A percentile compares a stretch with the other conserved stretches of the same genome.
These are phyloP conservation scores for Tupaia tana DNA, from an alignment of 2,113 vertebrate genomes.

Conservation along the genomic window DNA sequence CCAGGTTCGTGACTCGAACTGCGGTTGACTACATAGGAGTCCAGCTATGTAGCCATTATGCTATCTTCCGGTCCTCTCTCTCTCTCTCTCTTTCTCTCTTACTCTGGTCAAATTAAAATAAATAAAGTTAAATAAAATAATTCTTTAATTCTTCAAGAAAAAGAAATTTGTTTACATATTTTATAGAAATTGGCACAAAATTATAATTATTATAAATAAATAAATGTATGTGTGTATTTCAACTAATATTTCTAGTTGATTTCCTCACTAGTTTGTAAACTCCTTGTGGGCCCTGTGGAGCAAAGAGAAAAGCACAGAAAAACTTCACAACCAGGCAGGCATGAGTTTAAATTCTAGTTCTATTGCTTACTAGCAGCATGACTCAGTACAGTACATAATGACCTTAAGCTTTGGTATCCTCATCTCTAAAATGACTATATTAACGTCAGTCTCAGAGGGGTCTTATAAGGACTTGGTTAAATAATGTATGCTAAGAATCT, in stretches of 20 bases:
- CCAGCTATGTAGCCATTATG: too few relatives aligned
- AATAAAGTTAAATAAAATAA: too few relatives aligned
- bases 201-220: neutral
- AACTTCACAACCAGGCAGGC: slow-evolving; percentile 25
- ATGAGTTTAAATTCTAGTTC: slow-evolving; percentile 5
- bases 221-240: neutral
- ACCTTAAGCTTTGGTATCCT: neutral
- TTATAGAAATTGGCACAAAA: neutral
- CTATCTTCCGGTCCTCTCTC: too few relatives aligned
- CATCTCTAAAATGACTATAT: neutral
- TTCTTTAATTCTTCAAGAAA: too few relatives aligned
- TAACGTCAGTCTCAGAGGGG: neutral
- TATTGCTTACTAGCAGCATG: neutral
- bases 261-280: neutral
- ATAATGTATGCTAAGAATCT: neutral
- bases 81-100: too few relatives aligned
- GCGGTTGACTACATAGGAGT: too few relatives aligned
- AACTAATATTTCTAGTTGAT: neutral
- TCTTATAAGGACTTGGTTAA: neutral
- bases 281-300: neutral
- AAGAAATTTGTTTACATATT: neutral
- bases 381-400: neutral
- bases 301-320: neutral
- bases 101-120: too few relatives aligned
- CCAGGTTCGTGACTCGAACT: too few relatives aligned